Percentiles rank a stretch among this genome's conserved stretches.
These are phyloP conservation scores for Sebastes kiyomatsui DNA, from an alignment of 2,797 vertebrate species.

Conservation along the genomic window DNA sequence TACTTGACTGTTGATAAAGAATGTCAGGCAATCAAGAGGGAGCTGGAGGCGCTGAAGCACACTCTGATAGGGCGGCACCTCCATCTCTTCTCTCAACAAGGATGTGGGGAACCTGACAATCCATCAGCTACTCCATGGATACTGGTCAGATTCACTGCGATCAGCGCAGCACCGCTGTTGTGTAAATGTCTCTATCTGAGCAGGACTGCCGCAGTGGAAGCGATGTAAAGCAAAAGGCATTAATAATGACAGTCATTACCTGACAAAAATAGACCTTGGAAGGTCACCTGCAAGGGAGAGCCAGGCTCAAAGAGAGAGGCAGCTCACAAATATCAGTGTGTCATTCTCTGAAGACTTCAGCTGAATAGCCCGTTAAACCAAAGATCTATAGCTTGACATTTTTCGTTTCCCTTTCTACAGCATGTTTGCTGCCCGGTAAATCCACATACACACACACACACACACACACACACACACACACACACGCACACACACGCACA, in stretches of 20 bases:
- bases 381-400: conserved; percentile 51
- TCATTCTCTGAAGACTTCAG: conserved; percentile 39
- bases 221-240: conserved; percentile 52
- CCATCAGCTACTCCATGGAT: conserved; percentile 40
- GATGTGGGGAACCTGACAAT: conserved; percentile 61
- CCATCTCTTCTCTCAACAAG: conserved; percentile 40
- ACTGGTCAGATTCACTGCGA: conserved; percentile 37
- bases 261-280: conserved; percentile 67
- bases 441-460: background rate
- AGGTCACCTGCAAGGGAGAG: conserved; percentile 63
- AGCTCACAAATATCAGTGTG: conserved; percentile 55
- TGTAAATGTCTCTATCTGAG: conserved; percentile 34
- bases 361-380: conserved; percentile 33
- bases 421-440: conserved; percentile 1
- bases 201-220: conserved; percentile 8
- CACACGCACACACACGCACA: background rate
- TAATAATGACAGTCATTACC: conserved; percentile 67
- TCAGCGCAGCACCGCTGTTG: conserved; percentile 1
- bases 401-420: conserved; percentile 14
- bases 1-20: conserved; percentile 82
- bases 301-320: conserved; percentile 52
- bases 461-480: background rate
- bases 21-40: conserved; percentile 80
- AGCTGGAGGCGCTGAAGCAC: conserved; percentile 69
- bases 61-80: conserved; percentile 64